Base-by-base conservation (phyloP, 2,113 vertebrate genomes). In the Paramisgurnus dabryanus region DNA sequence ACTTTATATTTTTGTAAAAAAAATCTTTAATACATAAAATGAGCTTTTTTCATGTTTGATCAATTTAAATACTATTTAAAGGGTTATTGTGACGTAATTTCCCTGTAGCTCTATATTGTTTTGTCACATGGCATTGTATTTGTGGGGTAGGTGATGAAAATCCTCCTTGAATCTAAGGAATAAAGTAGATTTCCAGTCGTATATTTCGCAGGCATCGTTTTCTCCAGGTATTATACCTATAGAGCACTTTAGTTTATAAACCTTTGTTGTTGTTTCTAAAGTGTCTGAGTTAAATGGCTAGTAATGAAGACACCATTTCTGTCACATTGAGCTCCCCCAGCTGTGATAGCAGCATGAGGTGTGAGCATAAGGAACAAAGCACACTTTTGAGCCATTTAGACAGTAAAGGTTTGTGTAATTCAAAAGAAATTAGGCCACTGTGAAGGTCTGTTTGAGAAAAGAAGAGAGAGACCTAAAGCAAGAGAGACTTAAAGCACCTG, bases 321-420 rank as follows among this genome's bases (percentile, higher is more conserved):
- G 18, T 17, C 60, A 39, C 60, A 76, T 10, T 50, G 73, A 76
- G 60, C 45, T 76, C 13, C 73, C 18, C 60, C 5, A 6, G 22
- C 60, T 64, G 73, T 49, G 58, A 60, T 61, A 39, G 22, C 73
- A 76, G 60, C 73, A 39, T 76, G 57, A 64, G 73, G 27, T 40
- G n/a, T 39, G 13, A 22, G 7, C 55, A 22, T n/a, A 74, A 60
- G 22, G 39, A 74, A 61, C 71, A 72, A 5, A 74, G 55, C n/a
- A 2, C 55, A 61, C 55, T 27, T 58, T 63, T 63, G 55, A 61
- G 50, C 53, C 10, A 49, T 57, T 22, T 69, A 69, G 15, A 61
- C 77, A 15, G 67, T 66, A 81, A 53, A 78, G 78, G 68, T 55
- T 47, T 67, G 3, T 7, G 73, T 86, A 85, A 87, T 73, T 81